Evolutionary conservation across 2,797 vertebrate genomes (phyloP), one percentile per base, ranked within the genome.

Genomic region (Lagorchestes hirsutus): DNA sequence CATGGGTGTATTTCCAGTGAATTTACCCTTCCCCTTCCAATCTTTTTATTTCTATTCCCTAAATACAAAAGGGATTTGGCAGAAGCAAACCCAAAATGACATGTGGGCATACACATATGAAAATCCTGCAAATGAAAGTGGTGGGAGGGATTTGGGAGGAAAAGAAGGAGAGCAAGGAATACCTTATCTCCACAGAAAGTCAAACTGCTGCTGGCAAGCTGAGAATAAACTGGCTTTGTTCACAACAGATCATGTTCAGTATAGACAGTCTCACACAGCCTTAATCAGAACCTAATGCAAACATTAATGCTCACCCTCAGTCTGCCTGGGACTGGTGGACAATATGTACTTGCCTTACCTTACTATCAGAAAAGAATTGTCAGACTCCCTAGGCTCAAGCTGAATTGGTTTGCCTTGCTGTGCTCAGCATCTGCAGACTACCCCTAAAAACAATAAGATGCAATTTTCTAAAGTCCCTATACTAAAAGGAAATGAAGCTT

Each of bases 401-500:
- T 74, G 87, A 95, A 94, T 54, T 91, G 52, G 31, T 82, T 82
- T 82, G 74, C 50, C 50, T 91, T 92, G 67, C 12, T 87, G 8
- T 46, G 54, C 94, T 94, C 74, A 90, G 92, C 90, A 57, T 28
- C 82, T 94, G 40, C 55, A 62, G 2, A 74, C 93, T 29, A 87
- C 18, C 22, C 2, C 31, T 94, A 93, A 93, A 90, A 91, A 95
- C 50, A 96, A 29, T 82, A 96, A 92, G 57, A 54, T 34, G 57
- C 14, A 55, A 87, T 91, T 97, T 96, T 46, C 13, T 90, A 91
- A 92, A 96, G 57, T 55, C 52, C 0, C 55, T 24, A 50, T 1
- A 34, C 22, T 94, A 91, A 95, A 98, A 93, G 92, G n/a, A 95
- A 98, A 96, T 27, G 52, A 97, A 96, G n/a, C 54, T 50, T 93